Base-by-base conservation (phyloP, 2,797 vertebrate genomes). In the Scarus forsteni region DNA sequence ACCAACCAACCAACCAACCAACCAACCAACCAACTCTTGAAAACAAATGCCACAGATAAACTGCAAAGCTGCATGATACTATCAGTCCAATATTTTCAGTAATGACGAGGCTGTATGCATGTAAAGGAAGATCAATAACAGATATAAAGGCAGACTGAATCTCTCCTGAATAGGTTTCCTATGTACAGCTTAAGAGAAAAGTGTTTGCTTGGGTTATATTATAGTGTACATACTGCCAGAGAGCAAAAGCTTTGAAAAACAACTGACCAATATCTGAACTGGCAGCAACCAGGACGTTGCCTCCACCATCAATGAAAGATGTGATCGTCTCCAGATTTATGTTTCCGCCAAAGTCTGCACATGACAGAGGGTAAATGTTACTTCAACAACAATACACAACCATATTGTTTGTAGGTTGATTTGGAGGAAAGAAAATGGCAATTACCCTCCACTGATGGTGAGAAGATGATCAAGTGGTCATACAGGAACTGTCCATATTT, bases 401-500 rank as follows among this genome's bases (percentile, higher is more conserved):
- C 49, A 19, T 35, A 0, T 0, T 36, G 55, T 7, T 36, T 10
- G 7, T 11, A 13, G 42, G 1, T 5, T 46, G 0, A 59, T 34
- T 46, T 38, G 36, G 1, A 46, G 42, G 1, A 1, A 7, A 43
- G 0, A 13, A 10, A 44, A 15, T 35, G 3, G 55, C 15, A 68
- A 75, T 88, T 87, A 99, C 98, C 98, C 93, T 99, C 98, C 56
- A 99, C 97, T 0, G 98, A 98, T 0, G 98, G 98, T 0, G 98
- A 95, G 63, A 99, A 99, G 78, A 99, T 90, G 76, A 99, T 92
- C 62, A 99, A 92, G 61, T 99, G 98, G 87, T 99, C 97, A 0
- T 97, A 99, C 0, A 98, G 87, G 75, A 99, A 99, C 65, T 99
- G 97, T 10, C 98, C 98, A 0, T 99, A 99, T 86, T 99, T 99